Evolutionary conservation across 2,797 vertebrate genomes (phyloP).

Genomic region (Synaphobranchus kaupii): DNA sequence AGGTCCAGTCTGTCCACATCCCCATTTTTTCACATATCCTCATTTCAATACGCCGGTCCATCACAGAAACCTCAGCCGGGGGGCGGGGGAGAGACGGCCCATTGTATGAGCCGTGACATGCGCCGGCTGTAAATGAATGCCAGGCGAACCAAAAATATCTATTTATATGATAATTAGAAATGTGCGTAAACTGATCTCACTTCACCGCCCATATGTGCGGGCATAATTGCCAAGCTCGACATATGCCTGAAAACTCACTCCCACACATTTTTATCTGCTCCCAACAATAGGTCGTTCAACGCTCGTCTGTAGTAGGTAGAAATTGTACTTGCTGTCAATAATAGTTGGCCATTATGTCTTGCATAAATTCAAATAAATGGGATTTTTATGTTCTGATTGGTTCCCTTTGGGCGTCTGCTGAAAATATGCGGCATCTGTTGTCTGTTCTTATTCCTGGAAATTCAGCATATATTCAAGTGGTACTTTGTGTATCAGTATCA

Average conservation of each 20-base stretch:
- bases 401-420: not conserved
- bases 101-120: constrained; percentile 18
- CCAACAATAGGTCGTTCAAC: constrained; percentile 9
- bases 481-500: not conserved
- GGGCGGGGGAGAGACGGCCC: not conserved
- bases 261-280: constrained; percentile 1
- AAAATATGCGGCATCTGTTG: not conserved
- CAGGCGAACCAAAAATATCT: constrained; percentile 25
- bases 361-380: constrained; percentile 2
- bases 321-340: constrained; percentile 1
- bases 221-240: constrained; percentile 17
- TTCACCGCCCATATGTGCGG: not conserved
- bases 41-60: constrained; percentile 10
- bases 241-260: not conserved
- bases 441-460: not conserved
- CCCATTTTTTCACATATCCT: constrained; percentile 8
- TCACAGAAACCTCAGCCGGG: not conserved
- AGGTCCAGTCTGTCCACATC: not conserved
- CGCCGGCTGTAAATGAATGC: constrained; percentile 18
- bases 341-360: not conserved
- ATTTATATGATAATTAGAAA: constrained; percentile 33
- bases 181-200: constrained; percentile 20
- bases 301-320: not conserved
- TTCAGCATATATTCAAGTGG: not conserved
- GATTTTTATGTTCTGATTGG: not conserved